Evolutionary conservation across 1,140 invertebrate genomes (phyloP).

Genomic region (Drosophila serrata): DNA sequence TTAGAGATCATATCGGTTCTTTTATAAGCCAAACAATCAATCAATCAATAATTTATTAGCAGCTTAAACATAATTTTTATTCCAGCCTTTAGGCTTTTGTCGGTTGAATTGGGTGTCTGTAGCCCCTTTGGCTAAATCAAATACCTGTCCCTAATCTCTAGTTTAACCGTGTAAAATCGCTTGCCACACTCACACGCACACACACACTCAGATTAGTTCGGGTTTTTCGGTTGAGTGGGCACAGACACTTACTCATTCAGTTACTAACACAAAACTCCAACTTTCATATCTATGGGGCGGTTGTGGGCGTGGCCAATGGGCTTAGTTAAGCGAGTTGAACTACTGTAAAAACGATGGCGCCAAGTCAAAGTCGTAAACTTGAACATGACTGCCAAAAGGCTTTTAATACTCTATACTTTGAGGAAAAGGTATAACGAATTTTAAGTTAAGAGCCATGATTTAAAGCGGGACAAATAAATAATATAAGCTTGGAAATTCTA

Average conservation of each 20-base stretch:
- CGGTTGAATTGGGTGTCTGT: slow-evolving; percentile 3
- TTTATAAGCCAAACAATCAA: neutral
- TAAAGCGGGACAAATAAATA: too few species aligned
- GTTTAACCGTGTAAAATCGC: slow-evolving; percentile 19
- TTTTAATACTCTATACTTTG: slow-evolving; percentile 12
- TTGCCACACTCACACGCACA: slow-evolving; percentile 32
- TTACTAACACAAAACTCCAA: slow-evolving; percentile 8
- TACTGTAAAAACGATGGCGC: slow-evolving; percentile 46
- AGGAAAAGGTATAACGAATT: neutral
- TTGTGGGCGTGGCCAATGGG: slow-evolving; percentile 44
- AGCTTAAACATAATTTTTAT: slow-evolving; percentile 12
- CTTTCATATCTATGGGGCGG: slow-evolving; percentile 24
- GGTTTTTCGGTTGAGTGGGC: slow-evolving; percentile 30
- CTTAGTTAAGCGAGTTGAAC: slow-evolving; percentile 31
- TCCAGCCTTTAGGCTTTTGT: slow-evolving; percentile 2
- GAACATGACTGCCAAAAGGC: slow-evolving; percentile 46
- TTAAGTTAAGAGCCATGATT: neutral
- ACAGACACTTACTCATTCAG: neutral
- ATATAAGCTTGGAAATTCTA: neutral
- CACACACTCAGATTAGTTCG: slow-evolving; percentile 21
- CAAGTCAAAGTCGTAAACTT: slow-evolving; percentile 50
- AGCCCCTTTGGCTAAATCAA: slow-evolving; percentile 21
- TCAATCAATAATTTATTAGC: slow-evolving; percentile 36
- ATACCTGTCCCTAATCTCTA: slow-evolving; percentile 32
- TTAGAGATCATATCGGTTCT: slow-evolving; percentile 20